Evolutionary conservation across 2,888 invertebrate species (phyloP).

Genomic region (Pristionchus mayeri): DNA sequence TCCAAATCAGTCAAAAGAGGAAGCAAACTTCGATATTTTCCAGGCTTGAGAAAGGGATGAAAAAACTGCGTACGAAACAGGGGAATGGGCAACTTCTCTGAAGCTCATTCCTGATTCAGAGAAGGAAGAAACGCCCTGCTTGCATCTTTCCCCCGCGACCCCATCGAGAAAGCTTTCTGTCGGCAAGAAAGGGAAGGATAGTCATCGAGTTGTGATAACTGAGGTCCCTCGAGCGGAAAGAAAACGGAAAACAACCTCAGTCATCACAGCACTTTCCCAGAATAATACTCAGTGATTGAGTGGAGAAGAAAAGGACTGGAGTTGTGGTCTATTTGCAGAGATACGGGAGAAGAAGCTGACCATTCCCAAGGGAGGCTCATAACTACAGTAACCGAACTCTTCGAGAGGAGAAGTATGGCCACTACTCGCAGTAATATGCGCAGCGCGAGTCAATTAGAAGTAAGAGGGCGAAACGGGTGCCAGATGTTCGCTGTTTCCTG

Average conservation of each 20-base stretch:
- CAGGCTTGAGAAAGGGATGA: too few species aligned
- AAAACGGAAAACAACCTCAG: too few species aligned
- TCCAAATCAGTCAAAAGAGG: not conserved
- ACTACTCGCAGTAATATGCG: not conserved
- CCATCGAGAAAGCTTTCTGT: too few species aligned
- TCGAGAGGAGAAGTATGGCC: too few species aligned
- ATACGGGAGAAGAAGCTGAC: not conserved
- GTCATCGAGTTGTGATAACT: too few species aligned
- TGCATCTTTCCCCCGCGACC: not conserved
- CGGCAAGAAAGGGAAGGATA: too few species aligned
- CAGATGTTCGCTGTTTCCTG: not conserved
- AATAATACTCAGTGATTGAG: too few species aligned
- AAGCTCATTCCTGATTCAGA: conserved; percentile 1
- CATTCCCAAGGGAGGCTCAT: too few species aligned
- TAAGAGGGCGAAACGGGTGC: not conserved
- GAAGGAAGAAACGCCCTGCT: not conserved
- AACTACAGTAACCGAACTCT: too few species aligned
- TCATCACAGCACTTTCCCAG: too few species aligned
- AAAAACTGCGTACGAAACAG: not conserved
- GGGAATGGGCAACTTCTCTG: not conserved
- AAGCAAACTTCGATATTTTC: not conserved
- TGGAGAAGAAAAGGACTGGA: not conserved
- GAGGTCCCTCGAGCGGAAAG: too few species aligned
- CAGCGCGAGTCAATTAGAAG: conserved; percentile 2
- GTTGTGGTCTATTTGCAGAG: not conserved